A percentile compares a stretch with the other conserved stretches of the same genome.
These are phyloP conservation scores for Ambastaia sidthimunki DNA, from an alignment of 2,797 vertebrate genomes.

Conservation along the genomic window DNA sequence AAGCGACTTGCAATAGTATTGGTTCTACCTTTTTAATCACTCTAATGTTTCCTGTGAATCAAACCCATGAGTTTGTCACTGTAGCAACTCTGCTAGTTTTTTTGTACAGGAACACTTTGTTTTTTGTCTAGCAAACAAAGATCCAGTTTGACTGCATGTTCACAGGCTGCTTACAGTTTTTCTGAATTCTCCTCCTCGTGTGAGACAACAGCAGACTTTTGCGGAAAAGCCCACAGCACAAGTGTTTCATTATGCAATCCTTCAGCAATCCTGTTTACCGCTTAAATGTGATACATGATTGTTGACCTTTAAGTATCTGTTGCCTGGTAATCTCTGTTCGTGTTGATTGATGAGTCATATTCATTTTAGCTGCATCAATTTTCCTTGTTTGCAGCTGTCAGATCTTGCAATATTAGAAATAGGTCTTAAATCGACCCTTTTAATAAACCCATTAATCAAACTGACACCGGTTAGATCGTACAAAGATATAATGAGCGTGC, in stretches of 20 bases:
- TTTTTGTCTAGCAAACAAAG: not conserved
- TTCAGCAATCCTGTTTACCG: constrained; percentile 6
- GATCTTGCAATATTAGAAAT: constrained; percentile 10
- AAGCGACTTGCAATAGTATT: too few species aligned
- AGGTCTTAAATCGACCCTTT: not conserved
- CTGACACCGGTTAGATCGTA: constrained; percentile 22
- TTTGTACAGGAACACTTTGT: not conserved
- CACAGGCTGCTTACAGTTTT: constrained; percentile 21
- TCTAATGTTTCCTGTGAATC: too few species aligned
- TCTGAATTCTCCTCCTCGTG: not conserved
- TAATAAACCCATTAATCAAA: constrained; percentile 51
- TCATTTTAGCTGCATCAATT: constrained; percentile 10
- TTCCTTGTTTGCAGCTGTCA: constrained; percentile 32
- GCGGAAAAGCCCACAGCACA: constrained; percentile 2
- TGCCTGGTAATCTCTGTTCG: not conserved
- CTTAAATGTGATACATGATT: not conserved
- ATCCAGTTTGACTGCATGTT: constrained; percentile 41
- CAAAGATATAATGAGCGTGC: constrained; percentile 39
- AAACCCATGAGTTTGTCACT: too few species aligned
- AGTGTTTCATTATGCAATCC: constrained; percentile 24
- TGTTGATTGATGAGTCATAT: not conserved
- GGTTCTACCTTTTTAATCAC: too few species aligned
- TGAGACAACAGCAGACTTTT: constrained; percentile 28
- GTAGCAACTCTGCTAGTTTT: too few species aligned
- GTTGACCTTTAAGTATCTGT: not conserved